Evolutionary conservation across 1,140 invertebrate species (phyloP).

Genomic region (Drosophila yakuba): DNA sequence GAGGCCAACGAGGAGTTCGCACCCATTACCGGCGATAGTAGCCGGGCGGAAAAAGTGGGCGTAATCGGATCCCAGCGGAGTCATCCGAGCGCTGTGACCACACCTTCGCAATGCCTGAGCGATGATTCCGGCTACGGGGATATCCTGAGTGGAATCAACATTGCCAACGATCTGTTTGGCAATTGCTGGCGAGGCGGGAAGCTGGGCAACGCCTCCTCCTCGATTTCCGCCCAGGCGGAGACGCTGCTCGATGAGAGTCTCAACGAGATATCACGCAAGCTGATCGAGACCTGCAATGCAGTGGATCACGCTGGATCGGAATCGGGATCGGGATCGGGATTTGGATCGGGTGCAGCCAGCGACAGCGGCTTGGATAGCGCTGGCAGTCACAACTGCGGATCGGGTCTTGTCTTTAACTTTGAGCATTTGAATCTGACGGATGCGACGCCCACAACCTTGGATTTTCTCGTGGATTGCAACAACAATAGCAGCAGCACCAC

Average conservation of each 20-base stretch:
- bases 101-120: conserved; percentile 65
- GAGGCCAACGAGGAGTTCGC: conserved; percentile 61
- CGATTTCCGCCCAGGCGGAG: conserved; percentile 52
- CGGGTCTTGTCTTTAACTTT: conserved; percentile 79
- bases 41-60: conserved; percentile 79
- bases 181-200: conserved; percentile 55
- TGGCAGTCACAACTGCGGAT: conserved; percentile 70
- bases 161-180: conserved; percentile 76
- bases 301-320: conserved; percentile 32
- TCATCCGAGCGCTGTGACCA: conserved; percentile 20
- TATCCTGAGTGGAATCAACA: conserved; percentile 81
- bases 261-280: conserved; percentile 82
- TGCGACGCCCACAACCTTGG: conserved; percentile 68
- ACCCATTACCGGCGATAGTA: conserved; percentile 68
- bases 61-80: conserved; percentile 81
- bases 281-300: conserved; percentile 72
- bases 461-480: conserved; percentile 75
- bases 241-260: conserved; percentile 75
- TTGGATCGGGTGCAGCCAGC: conserved; percentile 55
- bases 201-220: conserved; percentile 14
- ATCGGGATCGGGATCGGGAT: conserved; percentile 35
- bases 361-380: conserved; percentile 81
- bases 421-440: conserved; percentile 81
- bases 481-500: conserved; percentile 53
- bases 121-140: conserved; percentile 81